Conservation (phyloP, 2,797 vertebrate genomes). For the Poecilia velifera region DNA sequence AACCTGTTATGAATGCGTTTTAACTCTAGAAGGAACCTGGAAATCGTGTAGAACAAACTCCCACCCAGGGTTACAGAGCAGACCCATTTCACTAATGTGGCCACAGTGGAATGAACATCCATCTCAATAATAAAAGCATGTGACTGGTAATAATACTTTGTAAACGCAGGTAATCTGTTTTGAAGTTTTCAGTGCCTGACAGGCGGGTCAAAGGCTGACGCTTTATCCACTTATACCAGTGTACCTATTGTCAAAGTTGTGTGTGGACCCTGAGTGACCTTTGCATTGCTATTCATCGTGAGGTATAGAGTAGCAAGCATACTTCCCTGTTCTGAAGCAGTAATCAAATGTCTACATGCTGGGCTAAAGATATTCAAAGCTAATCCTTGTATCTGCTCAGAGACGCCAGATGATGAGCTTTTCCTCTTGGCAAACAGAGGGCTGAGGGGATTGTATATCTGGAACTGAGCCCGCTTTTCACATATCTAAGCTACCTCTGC, state of each 20-base stretch:
- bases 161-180: neutral
- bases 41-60: neutral
- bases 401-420: conserved; percentile 67
- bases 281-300: conserved; percentile 53
- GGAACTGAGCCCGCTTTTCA: conserved; percentile 40
- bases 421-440: conserved; percentile 58
- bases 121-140: neutral
- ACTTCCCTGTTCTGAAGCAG: conserved; percentile 58
- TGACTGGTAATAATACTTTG: neutral
- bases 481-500: conserved; percentile 31
- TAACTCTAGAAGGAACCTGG: neutral
- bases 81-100: neutral
- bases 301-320: conserved; percentile 38
- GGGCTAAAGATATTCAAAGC: conserved; percentile 61
- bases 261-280: conserved; percentile 48
- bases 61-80: neutral
- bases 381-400: conserved; percentile 75
- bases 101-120: neutral
- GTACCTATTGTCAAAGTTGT: conserved; percentile 25
- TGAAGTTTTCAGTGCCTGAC: conserved; percentile 15
- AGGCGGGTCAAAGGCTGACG: conserved; percentile 23
- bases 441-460: conserved; percentile 52
- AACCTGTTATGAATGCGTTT: neutral
- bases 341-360: conserved; percentile 61
- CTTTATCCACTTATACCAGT: conserved; percentile 24